phyloP scores from a whole-genome alignment of 2,888 invertebrate genomes.

The Mesorhabditis spiculigera region DNA sequence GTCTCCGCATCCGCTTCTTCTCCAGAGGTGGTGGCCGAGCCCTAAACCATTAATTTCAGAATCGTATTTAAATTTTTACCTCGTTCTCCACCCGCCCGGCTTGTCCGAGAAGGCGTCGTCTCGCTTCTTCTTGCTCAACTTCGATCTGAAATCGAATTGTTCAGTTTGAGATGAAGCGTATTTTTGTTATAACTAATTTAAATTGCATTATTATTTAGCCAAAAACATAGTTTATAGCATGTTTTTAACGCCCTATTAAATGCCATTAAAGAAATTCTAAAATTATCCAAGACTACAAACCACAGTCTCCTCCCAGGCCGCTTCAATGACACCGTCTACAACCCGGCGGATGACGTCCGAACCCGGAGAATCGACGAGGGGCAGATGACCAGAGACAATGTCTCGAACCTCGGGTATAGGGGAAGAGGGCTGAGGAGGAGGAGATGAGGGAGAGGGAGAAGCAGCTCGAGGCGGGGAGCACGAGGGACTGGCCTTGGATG shows the following conservation, averaged over 20 bases:
- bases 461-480: no score
- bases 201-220: no score
- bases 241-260: no score
- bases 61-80: not conserved
- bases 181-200: no score
- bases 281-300: not conserved
- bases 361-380: not conserved
- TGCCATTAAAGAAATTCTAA: no score
- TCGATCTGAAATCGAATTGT: not conserved
- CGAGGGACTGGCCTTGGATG: no score
- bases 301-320: not conserved
- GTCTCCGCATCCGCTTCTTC: constrained; percentile 6
- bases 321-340: not conserved
- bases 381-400: no score
- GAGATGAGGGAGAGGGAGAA: no score
- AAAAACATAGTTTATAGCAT: no score
- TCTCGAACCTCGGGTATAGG: no score
- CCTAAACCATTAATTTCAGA: not conserved
- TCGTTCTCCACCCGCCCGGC: not conserved
- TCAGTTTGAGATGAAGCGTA: no score
- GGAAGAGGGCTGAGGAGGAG: no score
- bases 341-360: not conserved
- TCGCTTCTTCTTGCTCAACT: not conserved
- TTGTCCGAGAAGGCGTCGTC: not conserved
- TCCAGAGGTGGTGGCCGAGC: not conserved